phyloP scores from a whole-genome alignment of 2,797 vertebrate genomes.

The Acanthiza pusilla region DNA sequence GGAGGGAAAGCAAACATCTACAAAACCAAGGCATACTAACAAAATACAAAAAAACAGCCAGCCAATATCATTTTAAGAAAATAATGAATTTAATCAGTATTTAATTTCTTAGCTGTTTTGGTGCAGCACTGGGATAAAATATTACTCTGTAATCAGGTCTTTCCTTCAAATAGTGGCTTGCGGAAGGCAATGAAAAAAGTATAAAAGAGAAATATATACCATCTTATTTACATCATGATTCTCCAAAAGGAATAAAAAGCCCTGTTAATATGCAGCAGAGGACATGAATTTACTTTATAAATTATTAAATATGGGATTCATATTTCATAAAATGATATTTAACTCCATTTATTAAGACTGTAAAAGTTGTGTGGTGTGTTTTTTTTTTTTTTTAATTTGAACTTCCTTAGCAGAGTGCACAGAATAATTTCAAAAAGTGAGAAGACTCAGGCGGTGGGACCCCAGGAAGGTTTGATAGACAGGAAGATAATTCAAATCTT shows the following conservation, averaged over 20 bases:
- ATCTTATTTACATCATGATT: not conserved
- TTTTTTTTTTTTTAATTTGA: not conserved
- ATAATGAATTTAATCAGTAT: not conserved
- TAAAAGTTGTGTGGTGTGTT: not conserved
- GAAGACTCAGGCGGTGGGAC: conserved; percentile 1
- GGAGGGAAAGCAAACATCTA: not conserved
- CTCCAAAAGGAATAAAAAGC: not conserved
- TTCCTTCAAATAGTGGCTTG: not conserved
- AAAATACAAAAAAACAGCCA: not conserved
- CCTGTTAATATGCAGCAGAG: not conserved
- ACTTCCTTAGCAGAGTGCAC: not conserved
- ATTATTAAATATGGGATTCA: not conserved
- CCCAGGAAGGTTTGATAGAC: not conserved
- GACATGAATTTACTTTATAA: not conserved
- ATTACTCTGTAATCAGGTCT: not conserved
- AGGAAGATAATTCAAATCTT: not conserved
- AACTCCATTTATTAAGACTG: not conserved
- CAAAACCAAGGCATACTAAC: not conserved
- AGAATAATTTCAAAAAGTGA: not conserved
- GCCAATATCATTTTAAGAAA: not conserved
- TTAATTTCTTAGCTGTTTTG: not conserved
- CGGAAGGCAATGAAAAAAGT: not conserved
- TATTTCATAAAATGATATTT: not conserved
- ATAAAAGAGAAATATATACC: not conserved
- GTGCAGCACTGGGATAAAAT: not conserved